phyloP scores from a whole-genome alignment of 2,113 vertebrate genomes.

The Cyprinodon variegatus region DNA sequence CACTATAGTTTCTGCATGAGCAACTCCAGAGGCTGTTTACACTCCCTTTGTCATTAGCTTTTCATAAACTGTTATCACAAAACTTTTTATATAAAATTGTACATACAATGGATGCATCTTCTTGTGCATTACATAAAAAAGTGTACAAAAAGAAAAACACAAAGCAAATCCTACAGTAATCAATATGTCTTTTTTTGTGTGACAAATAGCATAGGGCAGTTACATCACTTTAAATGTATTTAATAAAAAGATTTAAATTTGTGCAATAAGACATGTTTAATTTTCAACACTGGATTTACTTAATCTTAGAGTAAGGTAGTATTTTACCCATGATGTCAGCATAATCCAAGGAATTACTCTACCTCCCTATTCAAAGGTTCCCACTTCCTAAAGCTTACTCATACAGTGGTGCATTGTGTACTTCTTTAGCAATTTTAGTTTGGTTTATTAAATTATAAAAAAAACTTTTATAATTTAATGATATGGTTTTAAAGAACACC shows the following conservation, averaged over 20 bases:
- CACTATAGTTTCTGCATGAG: slow-evolving; percentile 46
- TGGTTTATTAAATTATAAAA: slow-evolving; percentile 29
- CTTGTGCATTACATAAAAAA: slow-evolving; percentile 25
- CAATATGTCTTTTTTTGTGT: slow-evolving; percentile 57
- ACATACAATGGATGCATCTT: slow-evolving; percentile 24
- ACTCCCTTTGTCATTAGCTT: slow-evolving; percentile 44
- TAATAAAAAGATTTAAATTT: slow-evolving; percentile 74
- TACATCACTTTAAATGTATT: slow-evolving; percentile 55
- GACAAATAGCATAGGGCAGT: slow-evolving; percentile 45
- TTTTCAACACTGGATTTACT: slow-evolving; percentile 82
- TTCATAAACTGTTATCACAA: slow-evolving; percentile 43
- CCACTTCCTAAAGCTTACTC: slow-evolving; percentile 62
- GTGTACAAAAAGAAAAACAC: slow-evolving; percentile 25
- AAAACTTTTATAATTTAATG: slow-evolving; percentile 50
- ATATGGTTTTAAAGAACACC: slow-evolving; percentile 41
- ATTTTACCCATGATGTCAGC: slow-evolving; percentile 54
- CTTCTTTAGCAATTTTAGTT: slow-evolving; percentile 25
- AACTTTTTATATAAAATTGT: slow-evolving; percentile 41
- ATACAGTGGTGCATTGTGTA: slow-evolving; percentile 47
- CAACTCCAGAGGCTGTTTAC: slow-evolving; percentile 53
- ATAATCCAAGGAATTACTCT: slow-evolving; percentile 50
- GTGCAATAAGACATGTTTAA: slow-evolving; percentile 24
- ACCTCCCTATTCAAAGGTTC: slow-evolving; percentile 46
- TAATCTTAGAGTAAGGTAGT: slow-evolving; percentile 74
- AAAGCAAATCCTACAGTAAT: slow-evolving; percentile 46